Conservation (phyloP, 37 sponge, comb jelly and placozoan genomes). For the Bolinopsis microptera region DNA sequence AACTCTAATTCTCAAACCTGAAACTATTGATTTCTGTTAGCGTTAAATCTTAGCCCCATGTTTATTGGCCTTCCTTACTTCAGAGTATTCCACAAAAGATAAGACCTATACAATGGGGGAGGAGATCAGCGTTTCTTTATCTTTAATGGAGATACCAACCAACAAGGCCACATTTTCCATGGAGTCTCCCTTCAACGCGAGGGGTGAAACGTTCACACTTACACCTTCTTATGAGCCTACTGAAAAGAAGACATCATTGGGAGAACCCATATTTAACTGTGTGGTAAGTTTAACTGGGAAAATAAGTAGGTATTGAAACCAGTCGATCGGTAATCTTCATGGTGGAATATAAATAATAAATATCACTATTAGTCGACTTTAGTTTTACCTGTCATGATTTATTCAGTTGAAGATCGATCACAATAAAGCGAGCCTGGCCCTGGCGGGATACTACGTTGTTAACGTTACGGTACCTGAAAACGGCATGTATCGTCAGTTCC, state of each 20-base stretch:
- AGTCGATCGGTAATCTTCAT: too few species aligned
- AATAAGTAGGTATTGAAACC: too few species aligned
- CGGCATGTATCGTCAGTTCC: background rate
- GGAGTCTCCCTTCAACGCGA: background rate
- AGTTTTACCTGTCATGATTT: too few species aligned
- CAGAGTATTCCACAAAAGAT: background rate
- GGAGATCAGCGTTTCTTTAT: background rate
- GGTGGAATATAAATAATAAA: too few species aligned
- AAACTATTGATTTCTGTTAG: too few species aligned
- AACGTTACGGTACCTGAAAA: background rate
- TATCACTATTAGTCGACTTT: too few species aligned
- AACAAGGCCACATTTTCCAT: background rate
- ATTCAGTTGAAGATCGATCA: background rate
- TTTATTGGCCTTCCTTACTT: too few species aligned
- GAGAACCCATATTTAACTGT: background rate
- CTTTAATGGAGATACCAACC: background rate
- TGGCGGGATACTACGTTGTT: background rate
- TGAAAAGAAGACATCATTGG: background rate
- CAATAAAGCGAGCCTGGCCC: background rate
- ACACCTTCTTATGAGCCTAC: background rate
- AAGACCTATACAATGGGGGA: background rate
- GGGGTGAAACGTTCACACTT: background rate
- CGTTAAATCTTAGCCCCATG: too few species aligned
- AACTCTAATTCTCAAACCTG: too few species aligned
- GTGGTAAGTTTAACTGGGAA: too few species aligned